These are phyloP conservation scores for Phacellophora camtschatica DNA, from an alignment of 30 jellyfish, hydroid and myxozoan genomes.

Conservation along the genomic window DNA sequence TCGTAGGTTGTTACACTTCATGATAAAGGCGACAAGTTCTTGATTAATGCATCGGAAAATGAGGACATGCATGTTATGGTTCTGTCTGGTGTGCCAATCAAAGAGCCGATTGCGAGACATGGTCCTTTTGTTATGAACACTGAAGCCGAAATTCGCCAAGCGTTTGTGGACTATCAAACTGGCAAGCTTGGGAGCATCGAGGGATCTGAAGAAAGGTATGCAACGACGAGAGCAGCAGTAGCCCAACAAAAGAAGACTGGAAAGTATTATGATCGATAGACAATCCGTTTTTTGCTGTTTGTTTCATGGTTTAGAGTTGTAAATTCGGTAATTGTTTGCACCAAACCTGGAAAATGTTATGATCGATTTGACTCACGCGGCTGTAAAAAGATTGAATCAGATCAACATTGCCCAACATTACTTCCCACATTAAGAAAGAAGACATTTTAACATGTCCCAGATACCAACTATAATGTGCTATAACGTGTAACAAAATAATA, in stretches of 20 bases:
- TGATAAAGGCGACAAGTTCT: constrained; percentile 65
- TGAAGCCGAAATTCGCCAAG: constrained; percentile 82
- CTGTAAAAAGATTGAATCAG: too few species aligned
- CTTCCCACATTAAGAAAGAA: too few species aligned
- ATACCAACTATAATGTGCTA: too few species aligned
- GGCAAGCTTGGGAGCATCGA: constrained; percentile 93
- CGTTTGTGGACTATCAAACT: constrained; percentile 80
- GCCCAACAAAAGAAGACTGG: constrained; percentile 81
- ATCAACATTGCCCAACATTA: too few species aligned
- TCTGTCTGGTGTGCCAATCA: constrained; percentile 85
- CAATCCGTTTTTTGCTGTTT: too few species aligned
- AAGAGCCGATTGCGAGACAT: constrained; percentile 85
- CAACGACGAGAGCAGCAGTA: constrained; percentile 79
- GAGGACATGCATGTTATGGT: constrained; percentile 72
- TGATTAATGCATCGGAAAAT: constrained; percentile 32
- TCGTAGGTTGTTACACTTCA: constrained; percentile 73
- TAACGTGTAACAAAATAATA: too few species aligned
- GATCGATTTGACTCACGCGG: too few species aligned
- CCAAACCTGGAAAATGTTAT: too few species aligned
- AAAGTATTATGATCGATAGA: constrained; percentile 19
- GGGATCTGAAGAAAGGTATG: constrained; percentile 96
- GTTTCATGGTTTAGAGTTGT: too few species aligned
- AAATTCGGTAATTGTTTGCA: too few species aligned
- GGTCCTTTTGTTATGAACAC: constrained; percentile 99
- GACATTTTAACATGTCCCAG: too few species aligned